A percentile compares a stretch with the other conserved stretches of the same genome.
phyloP scores from a whole-genome alignment of 2,888 invertebrate species.

The Priapulus caudatus region DNA sequence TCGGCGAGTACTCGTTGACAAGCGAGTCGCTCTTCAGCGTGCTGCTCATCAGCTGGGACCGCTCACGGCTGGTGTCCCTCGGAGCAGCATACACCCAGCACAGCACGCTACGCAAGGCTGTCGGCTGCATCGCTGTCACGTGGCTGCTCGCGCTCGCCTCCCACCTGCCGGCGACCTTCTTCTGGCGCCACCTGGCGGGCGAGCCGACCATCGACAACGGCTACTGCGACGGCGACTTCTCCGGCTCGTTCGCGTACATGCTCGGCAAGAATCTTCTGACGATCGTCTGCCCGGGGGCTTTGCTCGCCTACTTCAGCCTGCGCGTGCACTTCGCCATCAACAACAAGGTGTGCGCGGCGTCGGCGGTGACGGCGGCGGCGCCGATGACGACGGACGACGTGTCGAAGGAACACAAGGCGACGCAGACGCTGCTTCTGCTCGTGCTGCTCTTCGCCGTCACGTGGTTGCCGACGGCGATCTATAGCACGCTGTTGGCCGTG shows the following conservation, averaged over 20 bases:
- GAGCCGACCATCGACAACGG: conserved; percentile 7
- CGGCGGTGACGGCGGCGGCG: background rate
- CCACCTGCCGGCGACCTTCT: background rate
- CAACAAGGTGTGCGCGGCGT: background rate
- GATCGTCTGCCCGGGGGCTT: background rate
- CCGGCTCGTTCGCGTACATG: background rate
- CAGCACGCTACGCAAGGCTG: background rate
- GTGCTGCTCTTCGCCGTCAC: background rate
- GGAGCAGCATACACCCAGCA: background rate
- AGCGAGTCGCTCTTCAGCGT: background rate
- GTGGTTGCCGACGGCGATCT: background rate
- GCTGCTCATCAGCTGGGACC: conserved; percentile 1
- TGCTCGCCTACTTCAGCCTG: background rate
- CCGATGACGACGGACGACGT: background rate
- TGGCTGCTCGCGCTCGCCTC: background rate
- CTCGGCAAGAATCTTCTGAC: background rate
- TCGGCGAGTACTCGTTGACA: background rate
- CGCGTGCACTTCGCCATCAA: background rate
- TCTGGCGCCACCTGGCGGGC: background rate
- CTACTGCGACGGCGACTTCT: conserved; percentile 8
- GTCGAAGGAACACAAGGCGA: background rate
- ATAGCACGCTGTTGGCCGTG: background rate
- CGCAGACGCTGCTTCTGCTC: background rate
- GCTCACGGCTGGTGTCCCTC: conserved; percentile 9
- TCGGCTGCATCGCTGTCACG: background rate